Conservation (phyloP, 2,888 invertebrate species). For the Microctonus aethiopoides region DNA sequence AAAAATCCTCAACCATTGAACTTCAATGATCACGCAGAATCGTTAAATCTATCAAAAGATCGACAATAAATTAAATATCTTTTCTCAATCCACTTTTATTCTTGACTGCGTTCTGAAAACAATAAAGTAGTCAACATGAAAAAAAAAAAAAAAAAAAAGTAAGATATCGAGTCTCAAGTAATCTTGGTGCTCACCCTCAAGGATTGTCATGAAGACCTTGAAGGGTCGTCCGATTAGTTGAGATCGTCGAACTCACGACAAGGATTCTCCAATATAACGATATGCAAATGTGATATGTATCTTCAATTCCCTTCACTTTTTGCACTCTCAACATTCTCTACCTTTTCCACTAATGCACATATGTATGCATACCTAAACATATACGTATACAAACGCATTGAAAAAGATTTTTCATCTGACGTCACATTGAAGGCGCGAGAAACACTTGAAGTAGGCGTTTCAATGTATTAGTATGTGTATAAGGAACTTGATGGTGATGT, state of each 20-base stretch:
- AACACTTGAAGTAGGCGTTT: conserved; percentile 21
- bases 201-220: conserved; percentile 41
- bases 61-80: conserved; percentile 46
- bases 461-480: neutral
- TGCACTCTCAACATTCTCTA: conserved; percentile 7
- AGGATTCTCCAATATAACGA: conserved; percentile 18
- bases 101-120: neutral
- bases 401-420: conserved; percentile 41
- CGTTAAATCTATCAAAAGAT: conserved; percentile 62
- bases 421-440: conserved; percentile 37
- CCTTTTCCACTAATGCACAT: conserved; percentile 15
- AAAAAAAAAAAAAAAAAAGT: neutral
- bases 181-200: conserved; percentile 31
- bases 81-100: neutral
- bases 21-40: conserved; percentile 53
- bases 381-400: conserved; percentile 17
- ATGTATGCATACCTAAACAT: neutral
- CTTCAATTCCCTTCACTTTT: conserved; percentile 2
- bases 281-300: neutral
- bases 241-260: conserved; percentile 42
- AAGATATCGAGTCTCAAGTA: conserved; percentile 3
- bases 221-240: conserved; percentile 32
- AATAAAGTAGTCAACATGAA: neutral
- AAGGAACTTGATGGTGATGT: neutral
- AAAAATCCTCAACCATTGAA: conserved; percentile 51